Evolutionary conservation across 2,113 vertebrate genomes (phyloP).

Genomic region (Numida meleagris): DNA sequence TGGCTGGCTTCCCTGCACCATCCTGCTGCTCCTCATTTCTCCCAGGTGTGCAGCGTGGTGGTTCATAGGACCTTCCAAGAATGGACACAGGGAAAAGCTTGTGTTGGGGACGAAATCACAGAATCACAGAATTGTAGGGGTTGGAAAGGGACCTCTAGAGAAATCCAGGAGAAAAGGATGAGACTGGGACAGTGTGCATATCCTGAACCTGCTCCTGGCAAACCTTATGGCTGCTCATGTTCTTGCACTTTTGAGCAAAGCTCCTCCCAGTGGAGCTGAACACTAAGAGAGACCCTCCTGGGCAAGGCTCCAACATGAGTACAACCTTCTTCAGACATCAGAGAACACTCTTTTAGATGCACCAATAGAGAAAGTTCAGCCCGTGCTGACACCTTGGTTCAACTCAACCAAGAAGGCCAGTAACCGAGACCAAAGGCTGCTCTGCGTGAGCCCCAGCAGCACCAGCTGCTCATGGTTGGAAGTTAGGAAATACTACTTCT

Average conservation of each 20-base stretch:
- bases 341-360: background rate
- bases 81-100: background rate
- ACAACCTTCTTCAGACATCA: background rate
- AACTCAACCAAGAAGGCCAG: background rate
- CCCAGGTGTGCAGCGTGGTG: too few species aligned
- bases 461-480: background rate
- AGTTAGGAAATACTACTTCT: too few species aligned
- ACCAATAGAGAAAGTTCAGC: background rate
- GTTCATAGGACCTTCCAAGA: background rate
- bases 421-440: background rate
- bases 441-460: background rate
- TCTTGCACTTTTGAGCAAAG: background rate
- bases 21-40: background rate
- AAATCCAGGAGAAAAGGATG: background rate
- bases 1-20: background rate
- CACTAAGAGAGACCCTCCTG: background rate
- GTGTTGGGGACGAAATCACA: background rate
- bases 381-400: background rate
- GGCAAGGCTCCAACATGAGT: background rate
- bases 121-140: too few species aligned
- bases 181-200: rapidly evolving
- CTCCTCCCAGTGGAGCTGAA: background rate
- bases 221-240: background rate
- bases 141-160: too few species aligned
- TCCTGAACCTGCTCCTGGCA: background rate